Percentiles rank a stretch among this genome's conserved stretches.
Evolutionary conservation across 2,113 vertebrate species (phyloP).

Genomic region (Anser brachyrhynchus): DNA sequence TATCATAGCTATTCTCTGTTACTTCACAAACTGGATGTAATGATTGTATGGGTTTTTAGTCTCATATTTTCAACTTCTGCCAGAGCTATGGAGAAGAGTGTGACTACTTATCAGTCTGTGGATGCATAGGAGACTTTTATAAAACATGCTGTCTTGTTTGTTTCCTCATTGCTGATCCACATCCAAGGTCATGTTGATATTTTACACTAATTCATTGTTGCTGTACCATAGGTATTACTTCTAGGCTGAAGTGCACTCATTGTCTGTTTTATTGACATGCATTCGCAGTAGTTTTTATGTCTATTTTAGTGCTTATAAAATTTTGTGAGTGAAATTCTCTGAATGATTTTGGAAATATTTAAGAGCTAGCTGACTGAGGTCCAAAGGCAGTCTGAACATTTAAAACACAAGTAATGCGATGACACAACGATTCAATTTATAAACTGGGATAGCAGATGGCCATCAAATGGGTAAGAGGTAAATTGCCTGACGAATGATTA

Average conservation of each 20-base stretch:
- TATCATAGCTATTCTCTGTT: not conserved
- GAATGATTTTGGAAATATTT: not conserved
- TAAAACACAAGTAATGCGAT: not conserved
- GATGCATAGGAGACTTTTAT: constrained; percentile 18
- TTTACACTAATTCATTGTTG: constrained; percentile 51
- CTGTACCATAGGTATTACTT: not conserved
- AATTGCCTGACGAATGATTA: constrained; percentile 14
- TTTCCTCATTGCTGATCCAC: constrained; percentile 42
- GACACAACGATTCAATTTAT: not conserved
- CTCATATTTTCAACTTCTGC: constrained; percentile 26
- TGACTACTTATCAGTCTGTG: constrained; percentile 37
- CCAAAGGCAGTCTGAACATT: not conserved
- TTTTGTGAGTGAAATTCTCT: not conserved
- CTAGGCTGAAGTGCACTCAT: constrained; percentile 16
- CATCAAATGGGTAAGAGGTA: not conserved
- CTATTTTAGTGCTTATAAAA: not conserved
- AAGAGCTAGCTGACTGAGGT: not conserved
- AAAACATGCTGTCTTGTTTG: constrained; percentile 20
- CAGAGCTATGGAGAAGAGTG: constrained; percentile 6
- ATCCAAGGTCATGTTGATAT: constrained; percentile 64
- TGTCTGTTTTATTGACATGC: not conserved
- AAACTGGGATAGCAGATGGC: not conserved
- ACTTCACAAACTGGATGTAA: not conserved
- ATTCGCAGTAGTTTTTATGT: not conserved
- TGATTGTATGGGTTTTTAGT: not conserved